Percentiles rank a stretch among this genome's conserved stretches.
phyloP scores from a whole-genome alignment of 2,797 vertebrate species.

The Pipistrellus nathusii region DNA sequence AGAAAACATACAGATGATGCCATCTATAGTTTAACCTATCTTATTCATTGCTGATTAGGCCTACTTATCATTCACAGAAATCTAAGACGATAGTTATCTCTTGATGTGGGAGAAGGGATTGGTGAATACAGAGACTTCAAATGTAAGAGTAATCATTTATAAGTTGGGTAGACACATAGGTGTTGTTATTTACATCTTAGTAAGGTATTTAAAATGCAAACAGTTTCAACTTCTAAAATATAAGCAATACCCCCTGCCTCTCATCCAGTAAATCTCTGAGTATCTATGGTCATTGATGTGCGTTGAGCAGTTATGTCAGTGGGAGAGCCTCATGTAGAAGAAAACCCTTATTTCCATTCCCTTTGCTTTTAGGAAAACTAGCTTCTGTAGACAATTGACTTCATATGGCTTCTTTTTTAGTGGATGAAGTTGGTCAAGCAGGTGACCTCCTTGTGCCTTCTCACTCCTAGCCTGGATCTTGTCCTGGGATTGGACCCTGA shows the following conservation, averaged over 20 bases:
- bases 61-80: background rate
- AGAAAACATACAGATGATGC: too few species aligned
- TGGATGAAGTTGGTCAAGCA: background rate
- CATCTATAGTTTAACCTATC: background rate
- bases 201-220: background rate
- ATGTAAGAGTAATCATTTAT: background rate
- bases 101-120: background rate
- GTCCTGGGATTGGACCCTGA: background rate
- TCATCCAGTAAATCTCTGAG: background rate
- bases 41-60: background rate
- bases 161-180: background rate
- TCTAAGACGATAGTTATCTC: background rate
- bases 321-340: background rate
- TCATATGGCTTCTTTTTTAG: background rate
- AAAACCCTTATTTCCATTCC: too few species aligned
- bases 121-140: background rate
- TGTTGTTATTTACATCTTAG: background rate
- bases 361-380: background rate
- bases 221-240: background rate
- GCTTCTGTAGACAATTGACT: background rate
- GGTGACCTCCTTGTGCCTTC: background rate
- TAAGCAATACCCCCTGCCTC: background rate
- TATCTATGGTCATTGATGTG: rapidly evolving
- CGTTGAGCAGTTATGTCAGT: rapidly evolving
- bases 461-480: background rate